phyloP scores from a whole-genome alignment of 2,113 vertebrate species.

The Halcyon senegalensis region DNA sequence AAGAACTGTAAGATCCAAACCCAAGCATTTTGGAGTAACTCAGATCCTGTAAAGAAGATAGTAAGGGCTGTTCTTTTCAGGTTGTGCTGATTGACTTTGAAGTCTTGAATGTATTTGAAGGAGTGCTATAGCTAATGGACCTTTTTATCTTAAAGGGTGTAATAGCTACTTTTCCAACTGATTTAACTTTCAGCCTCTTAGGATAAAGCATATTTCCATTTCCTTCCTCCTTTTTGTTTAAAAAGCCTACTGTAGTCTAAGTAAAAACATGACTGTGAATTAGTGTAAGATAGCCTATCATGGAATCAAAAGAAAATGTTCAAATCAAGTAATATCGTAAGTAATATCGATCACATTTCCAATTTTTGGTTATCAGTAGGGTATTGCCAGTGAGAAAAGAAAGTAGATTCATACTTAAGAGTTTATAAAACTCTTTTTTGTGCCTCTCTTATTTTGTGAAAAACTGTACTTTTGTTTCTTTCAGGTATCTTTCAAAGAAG shows the following conservation, averaged over 20 bases:
- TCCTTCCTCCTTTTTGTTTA: background rate
- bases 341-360: background rate
- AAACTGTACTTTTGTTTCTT: slow-evolving; percentile 56
- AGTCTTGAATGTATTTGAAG: background rate
- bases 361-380: background rate
- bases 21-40: background rate
- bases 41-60: background rate
- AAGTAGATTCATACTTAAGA: background rate
- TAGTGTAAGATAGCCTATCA: background rate
- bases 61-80: background rate
- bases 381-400: background rate
- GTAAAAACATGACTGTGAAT: background rate
- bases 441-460: background rate
- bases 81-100: background rate
- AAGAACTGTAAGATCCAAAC: background rate
- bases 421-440: background rate
- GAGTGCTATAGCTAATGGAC: background rate
- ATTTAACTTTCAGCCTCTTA: background rate
- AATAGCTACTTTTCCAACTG: background rate
- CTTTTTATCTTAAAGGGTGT: background rate
- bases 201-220: background rate
- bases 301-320: background rate
- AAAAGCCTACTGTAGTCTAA: background rate
- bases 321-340: background rate
- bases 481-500: slow-evolving; percentile 95